Base-by-base conservation (phyloP, 2,113 vertebrate genomes). In the Opisthocomus hoazin region DNA sequence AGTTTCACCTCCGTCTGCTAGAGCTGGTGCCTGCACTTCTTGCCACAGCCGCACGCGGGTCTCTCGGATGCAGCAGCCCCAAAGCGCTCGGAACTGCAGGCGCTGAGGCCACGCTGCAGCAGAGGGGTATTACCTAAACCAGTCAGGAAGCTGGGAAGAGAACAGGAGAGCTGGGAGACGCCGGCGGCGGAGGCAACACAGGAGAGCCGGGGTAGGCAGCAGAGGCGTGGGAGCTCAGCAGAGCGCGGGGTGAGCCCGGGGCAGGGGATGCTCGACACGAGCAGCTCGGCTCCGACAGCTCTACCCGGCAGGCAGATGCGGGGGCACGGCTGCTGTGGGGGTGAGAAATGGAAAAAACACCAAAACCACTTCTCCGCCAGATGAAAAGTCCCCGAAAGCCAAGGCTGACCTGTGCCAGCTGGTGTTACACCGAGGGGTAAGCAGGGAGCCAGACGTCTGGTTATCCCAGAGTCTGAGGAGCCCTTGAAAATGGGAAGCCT, bases 261-360 rank as follows among this genome's bases (percentile, higher is more conserved):
- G 34, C 43, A 21, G 43, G 18, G 30, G 76, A 63, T 37, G 76
- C 48, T n/a, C 20, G 0, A 36, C 19, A 27, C 0, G 0, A 80
- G 75, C 66, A 15, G 39, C 57, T 74, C 1, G 1, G 39, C 11
- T 60, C 29, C 1, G 4, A 51, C 39, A 29, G 37, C 50, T 45
- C 73, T 0, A 4, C 48, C 34, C 41, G 79, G 58, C 36, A 63
- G 53, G 45, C 6, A 29, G 51, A n/a, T 15, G 22, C 70, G 34
- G 65, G 20, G 34, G 37, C 32, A 41, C 18, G 34, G 46, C 30
- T 30, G 60, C 32, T 0, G 1, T 10, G 8, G 60, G 45, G 68
- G 43, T 10, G 27, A 34, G 24, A 69, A 30, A 19, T 21, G 36
- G 30, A 15, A 61, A 36, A 39, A 11, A 4, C 39, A 36, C 11